Evolutionary conservation across 2,113 vertebrate species (phyloP).

Genomic region (Podiceps cristatus): DNA sequence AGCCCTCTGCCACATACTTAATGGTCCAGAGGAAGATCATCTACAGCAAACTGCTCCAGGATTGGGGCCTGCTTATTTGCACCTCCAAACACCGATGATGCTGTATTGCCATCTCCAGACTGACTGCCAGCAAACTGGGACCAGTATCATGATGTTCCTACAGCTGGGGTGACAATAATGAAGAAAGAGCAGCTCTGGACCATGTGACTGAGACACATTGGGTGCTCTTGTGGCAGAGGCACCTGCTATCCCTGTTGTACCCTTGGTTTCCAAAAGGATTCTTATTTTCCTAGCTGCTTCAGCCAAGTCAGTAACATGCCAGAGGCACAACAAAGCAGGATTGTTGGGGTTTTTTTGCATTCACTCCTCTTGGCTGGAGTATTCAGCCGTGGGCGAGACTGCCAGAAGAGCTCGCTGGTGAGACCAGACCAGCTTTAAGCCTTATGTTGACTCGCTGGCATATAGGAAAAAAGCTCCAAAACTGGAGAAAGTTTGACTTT

Average conservation of each 20-base stretch:
- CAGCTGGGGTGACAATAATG: not conserved
- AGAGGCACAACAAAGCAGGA: not conserved
- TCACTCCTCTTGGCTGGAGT: not conserved
- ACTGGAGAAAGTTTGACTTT: not conserved
- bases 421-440: not conserved
- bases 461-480: not conserved
- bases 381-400: fast-evolving
- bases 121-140: fast-evolving
- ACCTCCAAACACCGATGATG: fast-evolving
- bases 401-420: not conserved
- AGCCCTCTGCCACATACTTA: not conserved
- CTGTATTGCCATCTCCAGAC: not conserved
- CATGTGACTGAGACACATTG: fast-evolving
- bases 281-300: not conserved
- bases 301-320: not conserved
- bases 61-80: not conserved
- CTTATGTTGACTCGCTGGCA: not conserved
- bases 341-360: not conserved
- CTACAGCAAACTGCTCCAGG: not conserved
- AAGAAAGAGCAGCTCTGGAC: not conserved
- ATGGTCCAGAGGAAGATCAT: not conserved
- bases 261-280: not conserved
- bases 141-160: fast-evolving
- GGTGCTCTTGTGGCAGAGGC: not conserved
- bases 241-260: not conserved